phyloP scores from a whole-genome alignment of 2,797 vertebrate genomes.

The Chloroceryle amazona region DNA sequence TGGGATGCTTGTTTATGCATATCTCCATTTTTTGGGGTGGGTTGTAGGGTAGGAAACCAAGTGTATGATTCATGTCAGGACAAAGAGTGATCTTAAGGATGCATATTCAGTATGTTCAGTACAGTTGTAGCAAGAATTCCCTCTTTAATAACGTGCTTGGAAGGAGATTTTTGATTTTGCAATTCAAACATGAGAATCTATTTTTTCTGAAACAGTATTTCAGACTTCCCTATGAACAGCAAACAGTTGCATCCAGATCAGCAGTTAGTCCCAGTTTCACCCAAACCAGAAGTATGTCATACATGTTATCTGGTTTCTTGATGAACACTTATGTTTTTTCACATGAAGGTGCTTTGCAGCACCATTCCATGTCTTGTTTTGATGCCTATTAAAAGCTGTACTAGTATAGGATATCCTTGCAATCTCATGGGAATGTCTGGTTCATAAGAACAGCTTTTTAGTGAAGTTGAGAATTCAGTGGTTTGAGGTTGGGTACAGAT shows the following conservation, averaged over 20 bases:
- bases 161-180: neutral
- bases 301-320: neutral
- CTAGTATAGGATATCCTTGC: neutral
- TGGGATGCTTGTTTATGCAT: neutral
- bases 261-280: neutral
- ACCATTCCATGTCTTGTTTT: neutral
- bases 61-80: neutral
- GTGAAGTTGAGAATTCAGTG: neutral
- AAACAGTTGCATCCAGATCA: rapidly evolving
- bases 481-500: neutral
- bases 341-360: neutral
- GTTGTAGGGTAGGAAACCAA: rapidly evolving
- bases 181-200: neutral
- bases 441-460: neutral
- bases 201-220: neutral
- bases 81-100: neutral
- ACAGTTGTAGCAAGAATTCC: neutral
- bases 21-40: neutral
- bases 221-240: neutral
- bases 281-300: neutral
- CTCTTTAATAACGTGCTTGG: neutral
- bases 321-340: neutral
- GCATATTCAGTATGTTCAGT: neutral
- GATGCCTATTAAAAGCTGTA: neutral
- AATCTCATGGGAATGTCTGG: neutral